Evolutionary conservation across 2,113 vertebrate species (phyloP).

Genomic region (Mobula hypostoma): DNA sequence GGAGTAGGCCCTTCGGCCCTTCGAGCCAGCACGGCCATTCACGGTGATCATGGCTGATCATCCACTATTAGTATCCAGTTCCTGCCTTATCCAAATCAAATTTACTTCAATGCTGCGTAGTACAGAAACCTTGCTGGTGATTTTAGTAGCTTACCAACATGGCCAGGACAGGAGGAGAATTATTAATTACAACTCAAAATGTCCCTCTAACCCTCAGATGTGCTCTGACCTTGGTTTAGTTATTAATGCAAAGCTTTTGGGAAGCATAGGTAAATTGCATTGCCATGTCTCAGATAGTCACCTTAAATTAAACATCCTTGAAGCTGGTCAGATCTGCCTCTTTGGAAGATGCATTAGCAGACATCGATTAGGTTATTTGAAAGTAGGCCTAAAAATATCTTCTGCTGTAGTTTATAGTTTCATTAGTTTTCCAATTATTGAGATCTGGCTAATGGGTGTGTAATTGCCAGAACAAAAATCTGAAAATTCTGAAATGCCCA

Average conservation of each 20-base stretch:
- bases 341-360: background rate
- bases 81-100: too few relatives aligned
- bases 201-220: background rate
- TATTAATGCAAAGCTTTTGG: background rate
- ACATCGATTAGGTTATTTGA: background rate
- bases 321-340: background rate
- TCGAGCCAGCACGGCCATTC: too few relatives aligned
- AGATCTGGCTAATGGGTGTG: background rate
- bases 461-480: background rate
- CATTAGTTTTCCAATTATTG: conserved; percentile 19
- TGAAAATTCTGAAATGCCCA: background rate
- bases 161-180: too few relatives aligned
- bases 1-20: too few relatives aligned
- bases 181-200: too few relatives aligned
- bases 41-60: too few relatives aligned
- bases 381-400: background rate
- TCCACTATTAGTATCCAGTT: too few relatives aligned
- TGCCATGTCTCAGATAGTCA: background rate
- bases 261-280: background rate
- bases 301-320: background rate
- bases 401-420: background rate
- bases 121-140: too few relatives aligned
- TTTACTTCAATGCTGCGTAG: too few relatives aligned
- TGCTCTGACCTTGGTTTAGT: background rate
- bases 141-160: too few relatives aligned